Evolutionary conservation across 2,888 invertebrate species (phyloP), one percentile per base, ranked within the genome.

Genomic region (Scaptomyza tumidula): DNA sequence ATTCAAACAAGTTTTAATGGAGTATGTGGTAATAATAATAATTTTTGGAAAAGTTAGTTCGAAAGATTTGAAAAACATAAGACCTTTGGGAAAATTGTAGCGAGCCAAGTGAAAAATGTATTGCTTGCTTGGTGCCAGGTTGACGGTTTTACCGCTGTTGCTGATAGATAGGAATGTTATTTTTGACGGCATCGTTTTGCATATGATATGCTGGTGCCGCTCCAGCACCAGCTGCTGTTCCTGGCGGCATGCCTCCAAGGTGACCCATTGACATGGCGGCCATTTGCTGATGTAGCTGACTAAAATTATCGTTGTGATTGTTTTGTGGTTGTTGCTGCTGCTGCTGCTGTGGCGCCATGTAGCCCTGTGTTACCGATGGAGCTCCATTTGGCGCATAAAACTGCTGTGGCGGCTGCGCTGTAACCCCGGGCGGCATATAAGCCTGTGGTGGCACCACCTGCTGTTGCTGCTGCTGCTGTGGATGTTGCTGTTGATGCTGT

Each of bases 101-200:
- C 59, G 53, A 60, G 37, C 39, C 24, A 39, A 39, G 39, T 61
- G 9, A 64, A 57, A 68, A 58, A 71, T 52, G 13, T 35, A 13
- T 9, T 52, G 45, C 29, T 59, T 19, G 45, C 27, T 53, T 53
- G 19, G 11, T 33, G 14, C 45, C 11, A 19, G 41, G 4, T 16
- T 31, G 3, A 63, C 71, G 59, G 70, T 90, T 89, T 92, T 92
- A 92, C 90, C 92, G 91, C 82, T 92, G 92, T 79, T 92, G 92
- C 79, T 92, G 92, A 80, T 91, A 92, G 69, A 92, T 90, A 77
- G 92, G 92, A 91, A 92, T 92, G 90, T 92, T 92, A 67, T 90
- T 89, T 71, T 90, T 91, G 53, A 90, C 84, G 52, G 90, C 82
- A 75, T 91, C 91, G 74, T 89, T 90, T 72, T 90, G 91, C 61